phyloP scores from a whole-genome alignment of 35 echinoderm and acorn worm species.

The Anneissia japonica region DNA sequence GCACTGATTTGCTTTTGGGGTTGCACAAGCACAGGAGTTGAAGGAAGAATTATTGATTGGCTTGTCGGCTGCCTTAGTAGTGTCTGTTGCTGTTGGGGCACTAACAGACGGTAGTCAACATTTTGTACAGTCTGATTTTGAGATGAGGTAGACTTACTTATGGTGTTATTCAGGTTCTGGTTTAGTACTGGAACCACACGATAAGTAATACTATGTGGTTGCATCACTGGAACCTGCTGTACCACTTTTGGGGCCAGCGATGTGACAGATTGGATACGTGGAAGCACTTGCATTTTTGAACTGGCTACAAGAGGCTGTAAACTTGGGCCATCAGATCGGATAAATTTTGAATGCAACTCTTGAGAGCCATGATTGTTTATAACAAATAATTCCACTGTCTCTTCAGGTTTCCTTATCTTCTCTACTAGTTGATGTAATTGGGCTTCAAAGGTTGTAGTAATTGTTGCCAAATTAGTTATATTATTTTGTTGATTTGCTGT shows the following conservation, averaged over 20 bases:
- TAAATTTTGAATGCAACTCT: not conserved
- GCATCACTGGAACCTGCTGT: not conserved
- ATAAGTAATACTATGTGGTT: no score
- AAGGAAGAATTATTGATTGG: not conserved
- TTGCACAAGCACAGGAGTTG: not conserved
- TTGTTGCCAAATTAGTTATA: not conserved
- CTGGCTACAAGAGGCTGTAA: not conserved
- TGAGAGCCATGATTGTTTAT: not conserved
- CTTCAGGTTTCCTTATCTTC: not conserved
- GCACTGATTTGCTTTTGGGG: no score
- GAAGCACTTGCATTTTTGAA: not conserved
- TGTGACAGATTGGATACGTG: not conserved
- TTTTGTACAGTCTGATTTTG: not conserved
- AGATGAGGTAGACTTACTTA: not conserved
- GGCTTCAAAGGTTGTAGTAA: not conserved
- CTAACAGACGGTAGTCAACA: not conserved
- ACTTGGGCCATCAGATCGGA: not conserved
- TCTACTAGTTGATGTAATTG: not conserved
- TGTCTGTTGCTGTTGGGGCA: not conserved
- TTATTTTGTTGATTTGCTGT: not conserved
- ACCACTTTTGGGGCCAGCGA: not conserved
- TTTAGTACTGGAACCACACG: not conserved
- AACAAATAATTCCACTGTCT: not conserved
- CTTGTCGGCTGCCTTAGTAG: not conserved
- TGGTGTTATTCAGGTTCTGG: not conserved